Evolutionary conservation across 1,140 invertebrate genomes (phyloP).

Genomic region (Gryon sp.): DNA sequence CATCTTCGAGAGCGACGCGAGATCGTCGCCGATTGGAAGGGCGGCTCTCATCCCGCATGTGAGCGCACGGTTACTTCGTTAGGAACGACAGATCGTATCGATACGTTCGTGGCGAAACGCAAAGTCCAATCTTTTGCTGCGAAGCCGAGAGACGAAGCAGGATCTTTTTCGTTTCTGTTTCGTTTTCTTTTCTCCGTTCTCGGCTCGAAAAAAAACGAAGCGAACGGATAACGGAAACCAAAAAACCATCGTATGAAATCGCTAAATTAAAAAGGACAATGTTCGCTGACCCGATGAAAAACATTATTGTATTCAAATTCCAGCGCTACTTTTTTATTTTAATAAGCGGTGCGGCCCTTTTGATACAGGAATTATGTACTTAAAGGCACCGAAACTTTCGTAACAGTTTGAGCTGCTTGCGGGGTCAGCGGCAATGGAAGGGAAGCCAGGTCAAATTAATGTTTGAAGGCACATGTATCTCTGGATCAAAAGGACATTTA

Average conservation of each 20-base stretch:
- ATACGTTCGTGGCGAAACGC: slow-evolving; percentile 68
- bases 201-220: not conserved
- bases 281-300: slow-evolving; percentile 32
- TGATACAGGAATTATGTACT: slow-evolving; percentile 16
- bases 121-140: slow-evolving; percentile 65
- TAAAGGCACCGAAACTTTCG: slow-evolving; percentile 7
- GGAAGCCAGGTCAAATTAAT: slow-evolving; percentile 24
- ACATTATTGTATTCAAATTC: slow-evolving; percentile 60
- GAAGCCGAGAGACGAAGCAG: slow-evolving; percentile 57
- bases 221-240: slow-evolving; percentile 40
- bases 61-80: slow-evolving; percentile 72
- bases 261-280: slow-evolving; percentile 55
- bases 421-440: no score
- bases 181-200: slow-evolving; percentile 44
- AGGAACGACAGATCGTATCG: slow-evolving; percentile 70
- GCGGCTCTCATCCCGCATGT: slow-evolving; percentile 69
- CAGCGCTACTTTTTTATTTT: slow-evolving; percentile 27
- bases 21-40: slow-evolving; percentile 70
- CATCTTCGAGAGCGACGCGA: slow-evolving; percentile 68
- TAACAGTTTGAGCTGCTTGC: no score
- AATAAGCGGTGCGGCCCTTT: slow-evolving; percentile 30
- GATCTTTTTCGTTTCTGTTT: slow-evolving; percentile 53
- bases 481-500: slow-evolving; percentile 20
- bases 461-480: slow-evolving; percentile 26
- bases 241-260: slow-evolving; percentile 55